Base-by-base conservation (phyloP, 2,113 vertebrate species). In the Aegotheles bennettii region DNA sequence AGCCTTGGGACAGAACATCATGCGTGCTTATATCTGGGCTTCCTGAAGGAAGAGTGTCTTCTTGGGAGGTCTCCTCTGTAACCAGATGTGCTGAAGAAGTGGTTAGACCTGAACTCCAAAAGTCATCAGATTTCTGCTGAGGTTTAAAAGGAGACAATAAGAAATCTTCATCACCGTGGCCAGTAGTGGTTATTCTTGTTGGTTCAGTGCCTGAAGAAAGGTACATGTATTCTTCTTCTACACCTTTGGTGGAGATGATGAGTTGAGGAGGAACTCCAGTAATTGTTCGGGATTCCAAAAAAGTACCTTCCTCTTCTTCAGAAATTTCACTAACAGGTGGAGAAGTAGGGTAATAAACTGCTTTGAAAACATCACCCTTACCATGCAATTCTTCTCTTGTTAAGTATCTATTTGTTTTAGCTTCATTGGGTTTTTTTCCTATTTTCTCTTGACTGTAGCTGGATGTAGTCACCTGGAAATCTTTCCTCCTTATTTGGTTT, bases 401-500 rank as follows among this genome's bases (percentile, higher is more conserved):
- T 67, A 98, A 95, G 63, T 96, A 96, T 60, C 60, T 95, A 87
- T 96, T 97, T 50, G 87, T 95, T 96, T 97, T 96, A 63, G 94
- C 94, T 91, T 97, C 97, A 42, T 47, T 92, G 70, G 75, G 82
- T 78, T 96, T 95, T 61, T 95, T 96, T 26, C 76, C 89, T 47
- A 75, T 31, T 48, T 71, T 96, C 80, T 88, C 95, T 93, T 91
- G 93, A 79, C 70, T 94, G 84, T 98, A 98, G 90, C 93, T 97
- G 84, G 98, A 95, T 38, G 97, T 98, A 61, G 97, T 96, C 95
- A 96, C 77, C 35, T 95, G 97, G 50, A 96, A 94, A 78, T 97
- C 97, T 91, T 97, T 98, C 82, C 84, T 98, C 75, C 94, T 94
- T 88, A 98, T 96, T 61, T 98, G 97, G 67, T 98, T 98, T 76